These are phyloP conservation scores for Ligdia adustata DNA, from an alignment of 2,888 invertebrate genomes.

Conservation along the genomic window DNA sequence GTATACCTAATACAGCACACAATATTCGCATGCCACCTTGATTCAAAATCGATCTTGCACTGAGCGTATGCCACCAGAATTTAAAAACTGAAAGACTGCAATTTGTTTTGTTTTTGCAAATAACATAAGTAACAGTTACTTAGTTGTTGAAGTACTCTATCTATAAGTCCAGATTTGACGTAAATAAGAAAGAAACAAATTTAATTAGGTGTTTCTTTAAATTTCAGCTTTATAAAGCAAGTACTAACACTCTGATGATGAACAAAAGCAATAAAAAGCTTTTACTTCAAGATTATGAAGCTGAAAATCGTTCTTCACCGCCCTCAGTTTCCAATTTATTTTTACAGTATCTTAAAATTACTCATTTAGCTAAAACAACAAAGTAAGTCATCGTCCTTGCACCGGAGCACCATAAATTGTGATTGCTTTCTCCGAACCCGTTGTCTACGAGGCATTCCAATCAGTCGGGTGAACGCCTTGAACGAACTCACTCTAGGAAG, in stretches of 20 bases:
- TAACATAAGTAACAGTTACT: no score
- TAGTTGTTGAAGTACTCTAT: no score
- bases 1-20: slow-evolving; percentile 8
- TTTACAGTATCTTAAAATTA: slow-evolving; percentile 23
- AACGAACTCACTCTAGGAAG: slow-evolving; percentile 49
- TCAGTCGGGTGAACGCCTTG: slow-evolving; percentile 52
- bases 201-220: no score
- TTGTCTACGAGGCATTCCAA: slow-evolving; percentile 61
- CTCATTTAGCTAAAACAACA: slow-evolving; percentile 32
- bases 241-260: no score
- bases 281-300: slow-evolving; percentile 2
- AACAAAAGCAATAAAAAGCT: no score
- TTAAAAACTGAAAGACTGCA: neutral
- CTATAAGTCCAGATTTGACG: no score
- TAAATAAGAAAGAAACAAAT: no score
- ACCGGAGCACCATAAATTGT: slow-evolving; percentile 55
- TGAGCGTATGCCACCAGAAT: slow-evolving; percentile 1
- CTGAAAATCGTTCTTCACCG: slow-evolving; percentile 11
- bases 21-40: slow-evolving; percentile 16
- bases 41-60: slow-evolving; percentile 16
- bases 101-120: no score
- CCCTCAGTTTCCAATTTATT: slow-evolving; percentile 20
- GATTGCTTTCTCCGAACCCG: slow-evolving; percentile 62
- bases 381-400: slow-evolving; percentile 40
- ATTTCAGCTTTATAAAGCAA: no score